Conservation (phyloP, 2,888 invertebrate genomes). For the Merodon equestris region DNA sequence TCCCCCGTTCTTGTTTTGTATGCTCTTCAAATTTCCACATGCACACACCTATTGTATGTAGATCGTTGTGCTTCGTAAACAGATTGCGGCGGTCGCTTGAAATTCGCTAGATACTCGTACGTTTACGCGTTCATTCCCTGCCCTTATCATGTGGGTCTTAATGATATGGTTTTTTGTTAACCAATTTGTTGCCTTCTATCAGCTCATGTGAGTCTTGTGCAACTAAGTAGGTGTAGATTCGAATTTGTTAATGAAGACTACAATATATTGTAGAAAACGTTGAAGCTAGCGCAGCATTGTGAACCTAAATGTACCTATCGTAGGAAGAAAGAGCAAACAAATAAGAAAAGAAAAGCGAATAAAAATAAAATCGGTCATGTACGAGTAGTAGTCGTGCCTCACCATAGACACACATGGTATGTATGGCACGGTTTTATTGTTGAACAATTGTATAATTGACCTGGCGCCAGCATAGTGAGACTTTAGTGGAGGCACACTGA, state of each 20-base stretch:
- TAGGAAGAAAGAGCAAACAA: too few species aligned
- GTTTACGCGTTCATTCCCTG: constrained; percentile 10
- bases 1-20: constrained; percentile 18
- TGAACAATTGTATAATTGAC: constrained; percentile 70
- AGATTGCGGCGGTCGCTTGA: constrained; percentile 29
- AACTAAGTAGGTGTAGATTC: not conserved
- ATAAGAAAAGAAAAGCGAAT: not conserved
- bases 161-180: not conserved
- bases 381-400: constrained; percentile 21
- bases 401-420: constrained; percentile 13
- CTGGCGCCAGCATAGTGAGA: constrained; percentile 70
- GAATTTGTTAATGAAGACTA: too few species aligned
- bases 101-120: constrained; percentile 7
- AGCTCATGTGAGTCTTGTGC: constrained; percentile 11
- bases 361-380: constrained; percentile 48
- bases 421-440: constrained; percentile 57
- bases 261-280: too few species aligned
- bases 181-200: constrained; percentile 2
- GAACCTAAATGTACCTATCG: too few species aligned
- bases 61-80: constrained; percentile 23
- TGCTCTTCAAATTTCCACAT: constrained; percentile 36
- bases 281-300: too few species aligned
- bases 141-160: constrained; percentile 12
- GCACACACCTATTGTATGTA: not conserved
- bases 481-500: constrained; percentile 40